phyloP scores from a whole-genome alignment of 2,113 vertebrate species.

The Oncorhynchus clarkii region DNA sequence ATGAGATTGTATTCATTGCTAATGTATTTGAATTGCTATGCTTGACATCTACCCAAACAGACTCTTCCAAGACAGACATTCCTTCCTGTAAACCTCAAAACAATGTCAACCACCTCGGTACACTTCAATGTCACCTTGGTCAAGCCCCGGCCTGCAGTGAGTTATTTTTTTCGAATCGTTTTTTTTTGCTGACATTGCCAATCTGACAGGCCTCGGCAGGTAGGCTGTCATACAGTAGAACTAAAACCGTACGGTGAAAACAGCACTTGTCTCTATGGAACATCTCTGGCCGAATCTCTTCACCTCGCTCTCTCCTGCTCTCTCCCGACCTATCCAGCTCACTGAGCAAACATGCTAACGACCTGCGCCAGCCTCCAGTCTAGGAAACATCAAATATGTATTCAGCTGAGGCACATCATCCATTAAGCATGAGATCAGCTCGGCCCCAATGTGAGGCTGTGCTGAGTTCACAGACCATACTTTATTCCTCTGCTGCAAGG shows the following conservation, averaged over 20 bases:
- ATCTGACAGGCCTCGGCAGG: constrained; percentile 3
- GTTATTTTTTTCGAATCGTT: not conserved
- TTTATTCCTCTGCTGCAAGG: not conserved
- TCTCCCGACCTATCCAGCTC: constrained; percentile 1
- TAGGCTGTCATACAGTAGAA: not conserved
- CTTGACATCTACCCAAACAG: too few species aligned
- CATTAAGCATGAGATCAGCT: constrained; percentile 48
- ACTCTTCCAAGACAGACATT: too few species aligned
- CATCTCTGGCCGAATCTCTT: not conserved
- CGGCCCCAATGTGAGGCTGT: not conserved
- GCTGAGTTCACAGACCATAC: not conserved
- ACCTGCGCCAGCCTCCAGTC: constrained; percentile 41
- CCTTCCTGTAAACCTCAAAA: not conserved
- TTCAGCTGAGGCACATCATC: constrained; percentile 32
- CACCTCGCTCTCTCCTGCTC: not conserved
- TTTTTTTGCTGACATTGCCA: constrained; percentile 5
- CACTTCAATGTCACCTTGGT: not conserved
- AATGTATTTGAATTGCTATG: not conserved
- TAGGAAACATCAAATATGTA: constrained; percentile 58
- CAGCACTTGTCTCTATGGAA: not conserved
- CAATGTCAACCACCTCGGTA: not conserved
- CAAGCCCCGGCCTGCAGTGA: too few species aligned
- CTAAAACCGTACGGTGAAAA: not conserved
- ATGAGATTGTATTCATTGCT: too few species aligned
- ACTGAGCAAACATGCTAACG: constrained; percentile 31